Evolutionary conservation across 2,888 invertebrate species (phyloP), one percentile per base, ranked within the genome.

Genomic region (Seladonia tumulorum): DNA sequence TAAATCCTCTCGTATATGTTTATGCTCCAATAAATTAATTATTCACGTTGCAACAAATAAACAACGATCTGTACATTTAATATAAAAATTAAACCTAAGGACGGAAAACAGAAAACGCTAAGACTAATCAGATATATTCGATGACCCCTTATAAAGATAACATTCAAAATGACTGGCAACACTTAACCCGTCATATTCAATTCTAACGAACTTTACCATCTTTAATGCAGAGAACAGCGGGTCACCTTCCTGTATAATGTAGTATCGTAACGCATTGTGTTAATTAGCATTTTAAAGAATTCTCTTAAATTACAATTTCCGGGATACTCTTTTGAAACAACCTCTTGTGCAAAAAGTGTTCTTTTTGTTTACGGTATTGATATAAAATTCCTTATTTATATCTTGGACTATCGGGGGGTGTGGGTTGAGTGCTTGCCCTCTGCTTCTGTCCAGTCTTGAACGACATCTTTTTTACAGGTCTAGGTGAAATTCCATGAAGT

Each of bases 401-500:
- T 91, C 94, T 92, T 35, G 95, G 95, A 92, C 95, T 95, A 82
- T 95, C 95, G 12, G 95, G 95, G 49, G 95, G 95, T n/a, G 95
- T 95, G 0, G 94, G 92, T 84, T 94, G 94, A 5, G 93, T 93
- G 75, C 89, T 92, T 42, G 91, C 90, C 82, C 92, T 93, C 76
- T 94, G 94, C 79, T 95, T 95, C 60, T 96, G 96, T 47, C 96
- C 95, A 90, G 96, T 96, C 95, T 97, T 97, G 87, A 96, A 96
- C 2, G 96, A 96, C 91, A 97, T 96, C 78, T 97, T 97, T 93
- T 97, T 97, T 89, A 96, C 94, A 5, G 97, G 97, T 75, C 97
- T 96, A 74, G 97, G 97, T 1, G 97, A 97, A 92, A 96, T 96
- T 49, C 96, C 95, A 85, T 95, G 95, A 25, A 95, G 92, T 8